Conservation (phyloP, 2,888 invertebrate genomes). For the Caprella mutica region DNA sequence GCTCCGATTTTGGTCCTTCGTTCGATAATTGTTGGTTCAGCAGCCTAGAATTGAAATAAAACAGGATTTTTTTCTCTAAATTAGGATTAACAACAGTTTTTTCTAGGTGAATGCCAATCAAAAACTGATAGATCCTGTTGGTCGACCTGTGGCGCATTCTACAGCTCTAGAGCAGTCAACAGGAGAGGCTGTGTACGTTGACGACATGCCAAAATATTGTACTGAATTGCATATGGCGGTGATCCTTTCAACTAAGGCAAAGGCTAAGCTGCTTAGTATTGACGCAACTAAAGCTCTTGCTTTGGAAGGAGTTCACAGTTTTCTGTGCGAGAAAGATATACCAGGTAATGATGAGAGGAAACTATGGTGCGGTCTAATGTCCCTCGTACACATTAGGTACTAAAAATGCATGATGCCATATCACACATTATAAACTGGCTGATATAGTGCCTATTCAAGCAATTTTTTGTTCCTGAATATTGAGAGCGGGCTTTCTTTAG, state of each 20-base stretch:
- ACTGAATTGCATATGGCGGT: slow-evolving; percentile 69
- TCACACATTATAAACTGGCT: too few relatives aligned
- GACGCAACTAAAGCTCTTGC: slow-evolving; percentile 50
- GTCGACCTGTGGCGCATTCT: slow-evolving; percentile 65
- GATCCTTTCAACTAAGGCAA: slow-evolving; percentile 67
- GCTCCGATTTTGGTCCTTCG: too few relatives aligned
- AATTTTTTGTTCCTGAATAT: too few relatives aligned
- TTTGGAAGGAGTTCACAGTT: slow-evolving; percentile 42
- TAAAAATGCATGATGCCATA: too few relatives aligned
- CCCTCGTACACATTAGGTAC: too few relatives aligned
- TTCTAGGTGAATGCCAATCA: slow-evolving; percentile 47
- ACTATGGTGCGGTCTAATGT: too few relatives aligned
- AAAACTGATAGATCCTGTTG: slow-evolving; percentile 54
- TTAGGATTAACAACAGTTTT: background rate
- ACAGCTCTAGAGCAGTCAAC: slow-evolving; percentile 80
- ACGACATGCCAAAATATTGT: slow-evolving; percentile 66
- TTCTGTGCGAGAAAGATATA: slow-evolving; percentile 41
- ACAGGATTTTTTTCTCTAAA: too few relatives aligned
- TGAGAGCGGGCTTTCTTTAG: too few relatives aligned
- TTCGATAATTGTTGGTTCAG: too few relatives aligned
- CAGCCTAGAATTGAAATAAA: too few relatives aligned
- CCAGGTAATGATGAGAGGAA: too few relatives aligned
- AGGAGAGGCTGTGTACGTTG: slow-evolving; percentile 82
- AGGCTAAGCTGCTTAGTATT: slow-evolving; percentile 64
- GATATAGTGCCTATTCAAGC: too few relatives aligned